These are phyloP conservation scores for Dendroctonus ponderosae DNA, from an alignment of 1,140 invertebrate genomes.

Conservation along the genomic window DNA sequence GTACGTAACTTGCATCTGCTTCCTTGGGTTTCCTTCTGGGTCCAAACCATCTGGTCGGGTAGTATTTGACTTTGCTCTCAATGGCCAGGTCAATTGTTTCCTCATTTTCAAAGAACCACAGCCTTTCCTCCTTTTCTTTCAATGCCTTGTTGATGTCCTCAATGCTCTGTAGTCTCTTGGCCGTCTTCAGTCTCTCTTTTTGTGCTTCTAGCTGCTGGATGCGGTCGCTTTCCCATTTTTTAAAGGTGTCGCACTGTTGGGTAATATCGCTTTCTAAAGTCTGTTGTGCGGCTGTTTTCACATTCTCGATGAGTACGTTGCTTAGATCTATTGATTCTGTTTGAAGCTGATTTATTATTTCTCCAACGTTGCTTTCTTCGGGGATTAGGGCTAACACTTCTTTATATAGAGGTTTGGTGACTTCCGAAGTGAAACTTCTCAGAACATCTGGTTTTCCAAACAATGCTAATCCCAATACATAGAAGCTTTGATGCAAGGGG, in stretches of 20 bases:
- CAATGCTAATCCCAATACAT: constrained; percentile 66
- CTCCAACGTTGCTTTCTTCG: constrained; percentile 45
- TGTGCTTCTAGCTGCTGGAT: constrained; percentile 60
- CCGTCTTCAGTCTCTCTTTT: constrained; percentile 55
- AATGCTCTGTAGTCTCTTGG: constrained; percentile 58
- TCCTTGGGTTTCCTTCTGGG: constrained; percentile 52
- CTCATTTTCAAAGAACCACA: constrained; percentile 76
- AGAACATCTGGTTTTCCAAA: constrained; percentile 68
- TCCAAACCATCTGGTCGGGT: constrained; percentile 51
- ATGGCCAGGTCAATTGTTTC: constrained; percentile 71
- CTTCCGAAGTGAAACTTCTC: constrained; percentile 47
- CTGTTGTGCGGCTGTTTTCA: constrained; percentile 54
- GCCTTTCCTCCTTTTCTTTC: constrained; percentile 60
- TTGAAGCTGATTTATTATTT: constrained; percentile 37
- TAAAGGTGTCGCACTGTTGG: constrained; percentile 59
- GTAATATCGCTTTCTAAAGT: constrained; percentile 57
- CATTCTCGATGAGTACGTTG: constrained; percentile 53
- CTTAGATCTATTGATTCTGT: constrained; percentile 46
- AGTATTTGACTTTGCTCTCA: constrained; percentile 57
- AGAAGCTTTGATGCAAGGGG: constrained; percentile 61
- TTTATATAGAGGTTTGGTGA: constrained; percentile 49
- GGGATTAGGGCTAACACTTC: constrained; percentile 53
- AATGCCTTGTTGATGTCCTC: constrained; percentile 60
- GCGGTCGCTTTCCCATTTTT: constrained; percentile 59
- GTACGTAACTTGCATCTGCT: constrained; percentile 64